phyloP scores from a whole-genome alignment of 2,888 invertebrate species.

The Eudasyphora cyanicolor region DNA sequence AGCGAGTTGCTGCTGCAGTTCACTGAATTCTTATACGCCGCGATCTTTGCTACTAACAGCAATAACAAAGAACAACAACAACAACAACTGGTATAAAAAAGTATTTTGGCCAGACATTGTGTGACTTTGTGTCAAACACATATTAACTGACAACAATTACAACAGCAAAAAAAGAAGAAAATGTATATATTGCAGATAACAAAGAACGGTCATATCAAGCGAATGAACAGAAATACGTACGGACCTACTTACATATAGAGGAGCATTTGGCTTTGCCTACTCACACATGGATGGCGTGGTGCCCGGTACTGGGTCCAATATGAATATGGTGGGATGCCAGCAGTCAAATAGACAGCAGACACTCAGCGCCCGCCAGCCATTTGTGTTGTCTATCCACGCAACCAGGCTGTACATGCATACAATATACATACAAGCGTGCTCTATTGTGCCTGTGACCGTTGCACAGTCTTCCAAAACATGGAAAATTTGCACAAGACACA shows the following conservation, averaged over 20 bases:
- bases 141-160: background rate
- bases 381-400: background rate
- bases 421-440: background rate
- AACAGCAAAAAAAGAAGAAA: background rate
- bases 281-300: background rate
- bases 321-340: constrained; percentile 28
- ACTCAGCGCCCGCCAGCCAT: constrained; percentile 1
- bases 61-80: background rate
- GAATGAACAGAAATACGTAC: background rate
- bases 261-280: background rate
- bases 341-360: background rate
- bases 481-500: background rate
- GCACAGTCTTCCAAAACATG: background rate
- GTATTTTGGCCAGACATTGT: constrained; percentile 13
- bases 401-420: background rate
- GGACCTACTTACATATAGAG: background rate
- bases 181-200: constrained; percentile 37
- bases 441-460: background rate
- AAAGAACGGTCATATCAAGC: constrained; percentile 38
- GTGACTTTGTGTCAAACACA: constrained; percentile 10
- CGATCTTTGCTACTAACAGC: background rate
- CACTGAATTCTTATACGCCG: constrained; percentile 14
- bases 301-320: constrained; percentile 4
- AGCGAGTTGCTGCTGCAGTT: constrained; percentile 24
- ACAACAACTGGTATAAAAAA: background rate